A percentile compares a stretch with the other conserved stretches of the same genome.
Evolutionary conservation across 2,888 invertebrate species (phyloP).

Genomic region (Aphrophora alni): DNA sequence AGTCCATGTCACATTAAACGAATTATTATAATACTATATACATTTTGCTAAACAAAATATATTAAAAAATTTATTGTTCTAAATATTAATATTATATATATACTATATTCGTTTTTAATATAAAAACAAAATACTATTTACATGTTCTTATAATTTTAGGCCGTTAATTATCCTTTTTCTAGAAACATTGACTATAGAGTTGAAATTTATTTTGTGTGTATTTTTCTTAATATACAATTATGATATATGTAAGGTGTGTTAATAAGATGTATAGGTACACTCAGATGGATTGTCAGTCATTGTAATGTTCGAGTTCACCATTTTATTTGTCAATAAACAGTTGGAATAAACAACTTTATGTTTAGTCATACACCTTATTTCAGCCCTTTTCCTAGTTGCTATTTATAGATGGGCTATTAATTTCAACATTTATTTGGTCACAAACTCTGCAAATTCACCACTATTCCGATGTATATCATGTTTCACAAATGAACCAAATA

Average conservation of each 20-base stretch:
- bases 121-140: slow-evolving; percentile 32
- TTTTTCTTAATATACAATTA: slow-evolving; percentile 34
- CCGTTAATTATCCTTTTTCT: slow-evolving; percentile 32
- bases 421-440: no score
- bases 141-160: slow-evolving; percentile 31
- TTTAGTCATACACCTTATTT: no score
- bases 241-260: slow-evolving; percentile 26
- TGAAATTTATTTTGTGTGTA: slow-evolving; percentile 39
- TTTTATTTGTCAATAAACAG: slow-evolving; percentile 39
- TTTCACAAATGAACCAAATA: no score
- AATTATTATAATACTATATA: slow-evolving; percentile 38
- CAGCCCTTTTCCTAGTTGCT: no score
- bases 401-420: no score
- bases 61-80: slow-evolving; percentile 39
- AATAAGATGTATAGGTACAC: slow-evolving; percentile 18
- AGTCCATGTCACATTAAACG: slow-evolving; percentile 42
- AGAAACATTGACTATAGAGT: slow-evolving; percentile 38
- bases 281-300: slow-evolving; percentile 32
- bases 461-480: no score
- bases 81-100: slow-evolving; percentile 39
- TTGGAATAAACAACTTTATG: slow-evolving; percentile 20
- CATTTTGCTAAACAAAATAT: slow-evolving; percentile 39
- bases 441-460: no score
- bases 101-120: slow-evolving; percentile 38
- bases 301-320: slow-evolving; percentile 34